These are phyloP conservation scores for Otolemur crassicaudatus DNA, from an alignment of 2,797 vertebrate genomes.

Conservation along the genomic window DNA sequence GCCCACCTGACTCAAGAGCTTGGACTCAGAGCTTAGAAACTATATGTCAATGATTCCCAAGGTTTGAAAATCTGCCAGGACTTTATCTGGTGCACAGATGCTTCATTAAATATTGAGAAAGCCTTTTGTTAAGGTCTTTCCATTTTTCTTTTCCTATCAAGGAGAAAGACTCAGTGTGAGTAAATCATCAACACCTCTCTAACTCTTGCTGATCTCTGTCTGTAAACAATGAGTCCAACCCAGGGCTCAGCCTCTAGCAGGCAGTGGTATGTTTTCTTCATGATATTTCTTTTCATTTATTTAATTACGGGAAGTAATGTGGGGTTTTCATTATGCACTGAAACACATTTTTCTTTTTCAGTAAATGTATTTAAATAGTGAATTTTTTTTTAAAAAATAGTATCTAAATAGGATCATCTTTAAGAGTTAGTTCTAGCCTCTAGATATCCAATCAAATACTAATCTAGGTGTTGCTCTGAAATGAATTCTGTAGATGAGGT, in stretches of 20 bases:
- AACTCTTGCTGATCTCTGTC: neutral
- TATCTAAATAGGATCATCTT: neutral
- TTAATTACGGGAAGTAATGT: neutral
- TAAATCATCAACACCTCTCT: neutral
- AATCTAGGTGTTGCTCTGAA: neutral
- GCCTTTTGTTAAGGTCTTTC: neutral
- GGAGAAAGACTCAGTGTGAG: neutral
- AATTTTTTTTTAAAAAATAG: neutral
- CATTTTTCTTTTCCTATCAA: neutral
- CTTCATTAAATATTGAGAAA: slow-evolving; percentile 38
- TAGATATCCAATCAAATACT: neutral
- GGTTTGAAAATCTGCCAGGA: neutral
- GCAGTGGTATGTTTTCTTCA: neutral
- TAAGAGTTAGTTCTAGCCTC: neutral
- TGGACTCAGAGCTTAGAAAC: neutral
- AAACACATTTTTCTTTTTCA: slow-evolving; percentile 12
- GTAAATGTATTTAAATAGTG: neutral
- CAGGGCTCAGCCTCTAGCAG: neutral
- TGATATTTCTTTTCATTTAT: neutral
- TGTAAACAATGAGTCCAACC: neutral
- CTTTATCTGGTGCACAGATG: slow-evolving; percentile 2
- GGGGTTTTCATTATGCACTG: neutral
- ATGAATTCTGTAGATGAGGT: neutral
- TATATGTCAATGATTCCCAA: neutral
- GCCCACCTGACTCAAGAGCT: neutral